Conservation (phyloP, 2,797 vertebrate genomes). For the Hirundo rustica region DNA sequence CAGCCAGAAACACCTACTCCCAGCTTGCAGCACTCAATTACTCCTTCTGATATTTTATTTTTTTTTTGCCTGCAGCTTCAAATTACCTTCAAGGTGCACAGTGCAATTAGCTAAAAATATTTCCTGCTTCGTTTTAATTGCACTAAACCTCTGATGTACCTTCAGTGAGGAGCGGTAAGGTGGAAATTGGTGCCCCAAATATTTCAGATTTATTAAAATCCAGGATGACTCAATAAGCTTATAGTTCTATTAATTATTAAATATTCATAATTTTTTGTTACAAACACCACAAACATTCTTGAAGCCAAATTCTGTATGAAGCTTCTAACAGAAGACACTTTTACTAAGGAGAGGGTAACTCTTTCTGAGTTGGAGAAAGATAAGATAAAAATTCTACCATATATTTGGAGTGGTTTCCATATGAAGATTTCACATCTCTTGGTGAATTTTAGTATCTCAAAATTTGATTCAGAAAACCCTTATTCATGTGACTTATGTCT, state of each 20-base stretch:
- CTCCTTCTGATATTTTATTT: constrained; percentile 56
- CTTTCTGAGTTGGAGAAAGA: neutral
- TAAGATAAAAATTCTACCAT: neutral
- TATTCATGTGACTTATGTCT: constrained; percentile 12
- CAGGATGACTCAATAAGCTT: constrained; percentile 37
- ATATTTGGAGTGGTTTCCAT: neutral
- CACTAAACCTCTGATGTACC: constrained; percentile 50
- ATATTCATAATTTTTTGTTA: constrained; percentile 16
- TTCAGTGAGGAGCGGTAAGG: constrained; percentile 49
- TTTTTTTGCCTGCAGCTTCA: constrained; percentile 66
- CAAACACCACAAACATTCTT: neutral
- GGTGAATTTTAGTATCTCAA: constrained; percentile 17
- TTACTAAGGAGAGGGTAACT: neutral
- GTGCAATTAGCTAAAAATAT: constrained; percentile 70
- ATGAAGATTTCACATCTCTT: neutral
- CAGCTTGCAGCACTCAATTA: constrained; percentile 62
- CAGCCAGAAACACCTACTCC: constrained; percentile 24
- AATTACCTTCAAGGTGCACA: constrained; percentile 68
- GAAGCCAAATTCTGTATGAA: neutral
- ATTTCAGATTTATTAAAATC: constrained; percentile 59
- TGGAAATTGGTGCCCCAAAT: constrained; percentile 59
- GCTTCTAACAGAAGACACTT: neutral
- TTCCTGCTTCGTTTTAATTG: constrained; percentile 65
- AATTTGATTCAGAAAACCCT: constrained; percentile 41
- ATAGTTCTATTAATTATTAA: constrained; percentile 59